Percentiles rank a stretch among this genome's conserved stretches.
Evolutionary conservation across 2,888 invertebrate genomes (phyloP).

Genomic region (Ganaspis brasiliensis): DNA sequence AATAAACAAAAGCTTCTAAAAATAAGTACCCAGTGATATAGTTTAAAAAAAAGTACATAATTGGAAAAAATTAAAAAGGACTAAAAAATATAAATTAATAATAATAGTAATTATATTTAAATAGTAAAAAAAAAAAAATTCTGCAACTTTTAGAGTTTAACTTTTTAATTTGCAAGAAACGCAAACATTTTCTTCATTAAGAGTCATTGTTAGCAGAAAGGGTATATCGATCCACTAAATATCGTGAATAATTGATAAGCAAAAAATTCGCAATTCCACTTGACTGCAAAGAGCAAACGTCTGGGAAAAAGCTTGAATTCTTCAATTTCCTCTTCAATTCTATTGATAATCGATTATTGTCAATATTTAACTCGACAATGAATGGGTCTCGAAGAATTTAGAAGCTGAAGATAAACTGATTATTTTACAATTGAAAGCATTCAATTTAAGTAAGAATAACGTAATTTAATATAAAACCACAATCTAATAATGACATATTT

Average conservation of each 20-base stretch:
- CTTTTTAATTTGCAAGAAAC: not conserved
- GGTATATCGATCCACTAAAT: conserved; percentile 15
- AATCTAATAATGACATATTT: no score
- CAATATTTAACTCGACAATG: not conserved
- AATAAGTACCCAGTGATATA: no score
- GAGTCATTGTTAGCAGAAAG: not conserved
- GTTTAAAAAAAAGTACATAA: no score
- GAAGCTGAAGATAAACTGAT: not conserved
- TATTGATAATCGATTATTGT: conserved; percentile 23
- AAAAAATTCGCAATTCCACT: conserved; percentile 16
- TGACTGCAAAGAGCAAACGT: not conserved
- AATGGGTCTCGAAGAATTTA: not conserved
- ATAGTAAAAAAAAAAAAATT: no score
- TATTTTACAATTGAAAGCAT: not conserved
- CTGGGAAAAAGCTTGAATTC: not conserved
- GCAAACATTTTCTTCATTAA: not conserved
- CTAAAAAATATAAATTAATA: no score
- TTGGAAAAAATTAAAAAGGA: no score
- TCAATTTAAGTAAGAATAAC: not conserved
- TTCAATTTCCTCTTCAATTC: no score
- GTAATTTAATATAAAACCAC: no score
- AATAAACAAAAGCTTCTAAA: no score
- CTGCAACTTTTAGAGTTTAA: no score
- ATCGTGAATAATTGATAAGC: conserved; percentile 32
- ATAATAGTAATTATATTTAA: no score